Percentiles rank a stretch among this genome's conserved stretches.
Evolutionary conservation across 1,140 invertebrate genomes (phyloP).

Genomic region (Ylistrum balloti): DNA sequence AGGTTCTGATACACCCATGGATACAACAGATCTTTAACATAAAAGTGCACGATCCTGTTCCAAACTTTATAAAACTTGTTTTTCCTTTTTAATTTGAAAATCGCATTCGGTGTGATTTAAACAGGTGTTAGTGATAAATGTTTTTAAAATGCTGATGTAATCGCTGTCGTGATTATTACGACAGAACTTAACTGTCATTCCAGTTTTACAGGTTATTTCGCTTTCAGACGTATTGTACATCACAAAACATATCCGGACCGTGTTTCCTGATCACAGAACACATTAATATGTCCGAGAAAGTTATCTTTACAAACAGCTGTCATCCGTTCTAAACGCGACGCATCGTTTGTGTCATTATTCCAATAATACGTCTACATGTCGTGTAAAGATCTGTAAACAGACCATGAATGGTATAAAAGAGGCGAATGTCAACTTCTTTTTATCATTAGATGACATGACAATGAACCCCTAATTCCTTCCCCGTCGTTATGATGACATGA

Average conservation of each 20-base stretch:
- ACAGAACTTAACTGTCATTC: not conserved
- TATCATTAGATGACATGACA: too few species aligned
- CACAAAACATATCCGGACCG: not conserved
- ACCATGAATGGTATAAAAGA: too few species aligned
- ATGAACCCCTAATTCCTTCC: too few species aligned
- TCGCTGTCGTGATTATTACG: not conserved
- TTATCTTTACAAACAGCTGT: too few species aligned
- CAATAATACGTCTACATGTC: not conserved
- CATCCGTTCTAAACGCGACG: not conserved
- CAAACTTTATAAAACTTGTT: too few species aligned
- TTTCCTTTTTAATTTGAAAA: too few species aligned
- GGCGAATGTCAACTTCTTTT: too few species aligned
- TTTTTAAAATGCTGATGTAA: not conserved
- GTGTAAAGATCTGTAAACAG: too few species aligned
- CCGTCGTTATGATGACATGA: too few species aligned
- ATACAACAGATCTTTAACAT: too few species aligned
- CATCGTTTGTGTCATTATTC: not conserved
- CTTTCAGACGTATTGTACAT: not conserved
- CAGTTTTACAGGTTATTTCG: not conserved
- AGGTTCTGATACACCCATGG: too few species aligned
- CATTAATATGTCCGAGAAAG: not conserved
- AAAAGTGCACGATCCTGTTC: too few species aligned
- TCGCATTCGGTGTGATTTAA: not conserved
- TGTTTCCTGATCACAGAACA: not conserved
- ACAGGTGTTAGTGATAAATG: not conserved